phyloP scores from a whole-genome alignment of 1,140 invertebrate species.

The Helicoverpa armigera region DNA sequence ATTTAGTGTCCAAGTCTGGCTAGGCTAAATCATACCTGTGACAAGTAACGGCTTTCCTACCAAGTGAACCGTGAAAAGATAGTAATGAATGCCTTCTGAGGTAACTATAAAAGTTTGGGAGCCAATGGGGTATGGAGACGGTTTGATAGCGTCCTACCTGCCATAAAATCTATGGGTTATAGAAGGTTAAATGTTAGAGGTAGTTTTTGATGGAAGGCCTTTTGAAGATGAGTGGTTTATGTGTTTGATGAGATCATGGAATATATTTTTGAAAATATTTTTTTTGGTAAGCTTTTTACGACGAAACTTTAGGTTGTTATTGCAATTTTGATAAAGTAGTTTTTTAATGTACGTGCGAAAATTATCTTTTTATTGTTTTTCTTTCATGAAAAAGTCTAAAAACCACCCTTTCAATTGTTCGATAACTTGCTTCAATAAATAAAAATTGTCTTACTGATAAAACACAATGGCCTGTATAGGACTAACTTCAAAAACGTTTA shows the following conservation, averaged over 20 bases:
- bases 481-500: no score
- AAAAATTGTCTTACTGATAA: background rate
- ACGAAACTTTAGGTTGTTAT: no score
- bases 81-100: conserved; percentile 70
- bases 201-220: background rate
- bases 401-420: no score
- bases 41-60: conserved; percentile 65
- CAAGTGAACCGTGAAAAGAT: conserved; percentile 74
- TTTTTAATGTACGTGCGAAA: no score
- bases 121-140: conserved; percentile 62
- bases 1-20: conserved; percentile 69
- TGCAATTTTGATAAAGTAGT: no score
- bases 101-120: conserved; percentile 61
- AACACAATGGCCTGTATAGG: no score
- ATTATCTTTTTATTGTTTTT: no score
- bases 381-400: background rate
- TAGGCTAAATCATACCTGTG: conserved; percentile 77
- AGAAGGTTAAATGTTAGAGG: background rate
- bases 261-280: no score
- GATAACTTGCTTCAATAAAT: no score
- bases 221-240: background rate
- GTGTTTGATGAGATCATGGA: no score
- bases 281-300: no score
- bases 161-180: conserved; percentile 27
- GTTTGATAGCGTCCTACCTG: conserved; percentile 36